Conservation (phyloP, 2,797 vertebrate genomes). For the Intellagama lesueurii region DNA sequence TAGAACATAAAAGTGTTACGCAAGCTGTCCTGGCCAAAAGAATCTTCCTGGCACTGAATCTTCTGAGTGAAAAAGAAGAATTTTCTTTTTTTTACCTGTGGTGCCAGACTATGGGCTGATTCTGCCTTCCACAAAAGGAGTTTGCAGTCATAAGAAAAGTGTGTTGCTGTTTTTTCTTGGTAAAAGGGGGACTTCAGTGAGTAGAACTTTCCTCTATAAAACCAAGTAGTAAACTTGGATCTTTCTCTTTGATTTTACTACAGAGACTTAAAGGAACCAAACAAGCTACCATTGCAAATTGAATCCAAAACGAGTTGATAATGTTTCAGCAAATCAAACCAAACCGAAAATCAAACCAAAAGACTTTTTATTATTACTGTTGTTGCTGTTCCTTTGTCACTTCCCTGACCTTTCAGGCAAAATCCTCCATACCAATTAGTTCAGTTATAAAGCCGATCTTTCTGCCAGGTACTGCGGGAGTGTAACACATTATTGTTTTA, state of each 20-base stretch:
- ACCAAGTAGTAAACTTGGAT: not conserved
- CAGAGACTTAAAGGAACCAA: conserved; percentile 35
- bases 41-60: too few species aligned
- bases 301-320: conserved; percentile 63
- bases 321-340: conserved; percentile 46
- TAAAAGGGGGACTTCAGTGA: not conserved
- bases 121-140: not conserved
- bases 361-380: too few species aligned
- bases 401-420: conserved; percentile 77
- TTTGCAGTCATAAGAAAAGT: not conserved
- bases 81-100: not conserved
- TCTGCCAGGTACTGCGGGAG: conserved; percentile 79
- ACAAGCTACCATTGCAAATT: conserved; percentile 60
- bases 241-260: not conserved
- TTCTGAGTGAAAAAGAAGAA: not conserved
- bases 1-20: too few species aligned
- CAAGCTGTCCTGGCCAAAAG: too few species aligned
- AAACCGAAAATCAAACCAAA: conserved; percentile 36
- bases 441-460: conserved; percentile 84
- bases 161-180: not conserved
- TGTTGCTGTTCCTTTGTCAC: conserved; percentile 61
- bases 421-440: conserved; percentile 81
- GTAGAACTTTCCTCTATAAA: not conserved
- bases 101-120: not conserved
- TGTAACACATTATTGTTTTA: conserved; percentile 87